Conservation (phyloP, 2,888 invertebrate species). For the Saturnia pavonia region DNA sequence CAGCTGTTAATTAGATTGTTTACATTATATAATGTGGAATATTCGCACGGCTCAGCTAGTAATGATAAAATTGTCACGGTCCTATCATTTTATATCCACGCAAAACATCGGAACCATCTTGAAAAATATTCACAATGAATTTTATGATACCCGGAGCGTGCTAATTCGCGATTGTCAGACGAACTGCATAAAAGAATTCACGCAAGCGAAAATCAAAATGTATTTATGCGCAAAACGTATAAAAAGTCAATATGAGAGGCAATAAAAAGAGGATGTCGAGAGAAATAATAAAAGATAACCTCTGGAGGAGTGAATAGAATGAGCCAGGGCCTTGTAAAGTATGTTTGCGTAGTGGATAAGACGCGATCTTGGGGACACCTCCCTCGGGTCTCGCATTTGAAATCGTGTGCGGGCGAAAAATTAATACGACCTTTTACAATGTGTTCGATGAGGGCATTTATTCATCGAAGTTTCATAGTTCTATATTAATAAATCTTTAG, state of each 20-base stretch:
- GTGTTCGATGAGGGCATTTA: slow-evolving; percentile 44
- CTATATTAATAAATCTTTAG: neutral
- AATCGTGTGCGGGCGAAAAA: slow-evolving; percentile 55
- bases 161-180: slow-evolving; percentile 71
- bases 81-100: neutral
- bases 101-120: neutral
- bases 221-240: slow-evolving; percentile 78
- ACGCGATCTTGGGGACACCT: slow-evolving; percentile 76
- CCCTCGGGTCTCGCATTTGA: slow-evolving; percentile 53
- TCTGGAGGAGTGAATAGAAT: slow-evolving; percentile 75
- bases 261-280: slow-evolving; percentile 74
- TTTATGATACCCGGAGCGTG: slow-evolving; percentile 65
- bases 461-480: slow-evolving; percentile 23
- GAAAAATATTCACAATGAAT: slow-evolving; percentile 37
- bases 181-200: slow-evolving; percentile 63
- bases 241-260: slow-evolving; percentile 81
- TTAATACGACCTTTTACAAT: slow-evolving; percentile 64
- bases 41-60: no score
- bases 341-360: slow-evolving; percentile 80
- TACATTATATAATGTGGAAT: no score
- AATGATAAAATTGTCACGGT: neutral
- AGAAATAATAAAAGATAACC: slow-evolving; percentile 81
- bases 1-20: no score
- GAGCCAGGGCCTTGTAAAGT: slow-evolving; percentile 74
- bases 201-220: slow-evolving; percentile 78